Percentiles rank a stretch among this genome's conserved stretches.
These are phyloP conservation scores for Corydoras maculifer DNA, from an alignment of 2,113 vertebrate genomes.

Conservation along the genomic window DNA sequence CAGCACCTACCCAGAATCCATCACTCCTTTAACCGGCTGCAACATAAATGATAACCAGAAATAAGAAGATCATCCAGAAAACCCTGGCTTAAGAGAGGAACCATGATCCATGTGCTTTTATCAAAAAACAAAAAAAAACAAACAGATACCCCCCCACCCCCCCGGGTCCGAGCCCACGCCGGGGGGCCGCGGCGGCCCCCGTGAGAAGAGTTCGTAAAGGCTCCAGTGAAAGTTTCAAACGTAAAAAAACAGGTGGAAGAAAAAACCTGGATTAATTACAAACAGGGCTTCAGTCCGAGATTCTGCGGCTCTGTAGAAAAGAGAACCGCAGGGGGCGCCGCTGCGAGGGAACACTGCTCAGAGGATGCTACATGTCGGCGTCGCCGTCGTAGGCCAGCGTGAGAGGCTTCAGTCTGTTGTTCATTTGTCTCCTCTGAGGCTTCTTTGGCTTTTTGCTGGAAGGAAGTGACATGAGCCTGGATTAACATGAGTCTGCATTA, in stretches of 20 bases:
- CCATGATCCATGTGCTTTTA: slow-evolving; percentile 27
- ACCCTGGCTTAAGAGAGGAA: not conserved
- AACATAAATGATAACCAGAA: slow-evolving; percentile 4
- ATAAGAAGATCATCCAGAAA: slow-evolving; percentile 1
- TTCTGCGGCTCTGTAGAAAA: slow-evolving; percentile 32
- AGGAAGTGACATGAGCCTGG: not conserved
- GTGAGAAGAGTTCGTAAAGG: slow-evolving; percentile 55
- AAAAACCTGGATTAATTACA: slow-evolving; percentile 46
- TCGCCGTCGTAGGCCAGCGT: slow-evolving; percentile 97
- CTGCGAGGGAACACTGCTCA: not conserved
- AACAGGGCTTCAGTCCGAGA: slow-evolving; percentile 47
- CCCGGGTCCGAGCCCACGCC: slow-evolving; percentile 11
- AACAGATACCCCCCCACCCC: not conserved
- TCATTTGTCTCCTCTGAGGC: slow-evolving; percentile 89
- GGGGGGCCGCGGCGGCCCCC: slow-evolving; percentile 45
- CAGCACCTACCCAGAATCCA: slow-evolving; percentile 2
- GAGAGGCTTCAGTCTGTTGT: slow-evolving; percentile 95
- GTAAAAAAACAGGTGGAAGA: slow-evolving; percentile 22
- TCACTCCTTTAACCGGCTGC: not conserved
- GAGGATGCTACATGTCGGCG: slow-evolving; percentile 81
- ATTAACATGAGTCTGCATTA: no score
- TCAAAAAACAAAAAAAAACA: not conserved
- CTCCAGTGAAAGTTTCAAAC: slow-evolving; percentile 52
- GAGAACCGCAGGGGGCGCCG: slow-evolving; percentile 6
- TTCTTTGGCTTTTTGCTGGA: slow-evolving; percentile 98